A percentile compares a stretch with the other conserved stretches of the same genome.
These are phyloP conservation scores for Huso huso DNA, from an alignment of 2,797 vertebrate species.

Conservation along the genomic window DNA sequence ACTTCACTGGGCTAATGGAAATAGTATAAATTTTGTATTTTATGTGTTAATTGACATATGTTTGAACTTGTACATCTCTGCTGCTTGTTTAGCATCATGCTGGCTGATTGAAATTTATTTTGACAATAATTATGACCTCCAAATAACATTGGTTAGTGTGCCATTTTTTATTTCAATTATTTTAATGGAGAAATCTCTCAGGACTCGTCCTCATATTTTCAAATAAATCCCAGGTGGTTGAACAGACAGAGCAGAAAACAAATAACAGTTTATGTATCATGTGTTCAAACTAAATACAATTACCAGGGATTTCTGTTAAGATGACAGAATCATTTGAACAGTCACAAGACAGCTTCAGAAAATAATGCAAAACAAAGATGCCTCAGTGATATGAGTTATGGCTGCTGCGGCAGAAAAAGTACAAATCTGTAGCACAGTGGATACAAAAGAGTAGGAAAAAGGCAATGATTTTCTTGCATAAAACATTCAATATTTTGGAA, in stretches of 20 bases:
- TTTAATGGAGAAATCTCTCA: conserved; percentile 36
- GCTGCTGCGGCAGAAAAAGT: too few relatives aligned
- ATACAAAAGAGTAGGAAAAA: too few relatives aligned
- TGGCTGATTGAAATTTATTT: conserved; percentile 42
- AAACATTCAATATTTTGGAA: too few relatives aligned
- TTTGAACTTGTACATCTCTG: conserved; percentile 8
- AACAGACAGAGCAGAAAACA: conserved; percentile 21
- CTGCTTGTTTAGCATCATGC: conserved; percentile 30
- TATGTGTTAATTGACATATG: conserved; percentile 6
- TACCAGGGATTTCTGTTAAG: too few relatives aligned
- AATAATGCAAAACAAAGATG: too few relatives aligned
- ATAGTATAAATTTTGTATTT: too few relatives aligned
- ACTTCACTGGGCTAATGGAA: too few relatives aligned
- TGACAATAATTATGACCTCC: conserved; percentile 45
- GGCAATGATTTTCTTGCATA: too few relatives aligned
- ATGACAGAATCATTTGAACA: too few relatives aligned
- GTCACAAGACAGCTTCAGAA: too few relatives aligned
- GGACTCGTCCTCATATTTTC: conserved; percentile 33
- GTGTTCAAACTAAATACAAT: conserved; percentile 7
- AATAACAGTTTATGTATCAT: conserved; percentile 32
- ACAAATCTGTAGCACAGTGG: too few relatives aligned
- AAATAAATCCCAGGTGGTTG: conserved; percentile 29
- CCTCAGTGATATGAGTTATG: too few relatives aligned
- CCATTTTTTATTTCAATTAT: conserved; percentile 47
- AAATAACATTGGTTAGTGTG: conserved; percentile 45